Evolutionary conservation across 1,140 invertebrate species (phyloP).

Genomic region (Drosophila gunungcola): DNA sequence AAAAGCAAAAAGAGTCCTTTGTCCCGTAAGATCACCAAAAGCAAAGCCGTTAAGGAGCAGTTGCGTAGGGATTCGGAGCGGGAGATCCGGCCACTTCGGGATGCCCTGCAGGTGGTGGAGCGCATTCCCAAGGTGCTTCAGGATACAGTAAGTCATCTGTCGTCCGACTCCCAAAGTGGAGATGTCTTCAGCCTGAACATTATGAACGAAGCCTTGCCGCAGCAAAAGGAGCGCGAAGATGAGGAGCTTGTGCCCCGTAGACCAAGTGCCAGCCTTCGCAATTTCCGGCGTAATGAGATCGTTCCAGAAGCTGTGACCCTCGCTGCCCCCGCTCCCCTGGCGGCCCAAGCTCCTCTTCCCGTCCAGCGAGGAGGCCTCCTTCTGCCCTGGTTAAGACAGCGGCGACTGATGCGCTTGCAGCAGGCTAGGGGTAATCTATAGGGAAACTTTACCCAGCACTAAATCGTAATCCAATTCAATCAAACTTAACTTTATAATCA

Average conservation of each 20-base stretch:
- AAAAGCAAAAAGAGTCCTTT: constrained; percentile 39
- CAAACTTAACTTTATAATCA: neutral
- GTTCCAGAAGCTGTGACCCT: constrained; percentile 24
- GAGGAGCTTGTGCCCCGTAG: constrained; percentile 22
- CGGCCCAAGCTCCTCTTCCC: constrained; percentile 14
- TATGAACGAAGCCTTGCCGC: constrained; percentile 49
- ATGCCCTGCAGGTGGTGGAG: constrained; percentile 67
- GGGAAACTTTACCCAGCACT: neutral
- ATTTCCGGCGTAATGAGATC: constrained; percentile 21
- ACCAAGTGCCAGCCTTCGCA: neutral
- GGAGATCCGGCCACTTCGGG: constrained; percentile 56
- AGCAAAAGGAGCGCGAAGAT: constrained; percentile 18
- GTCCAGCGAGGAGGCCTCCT: constrained; percentile 28
- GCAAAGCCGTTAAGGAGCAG: constrained; percentile 23
- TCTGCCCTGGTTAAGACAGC: constrained; percentile 65
- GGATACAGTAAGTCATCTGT: constrained; percentile 63
- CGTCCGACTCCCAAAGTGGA: constrained; percentile 41
- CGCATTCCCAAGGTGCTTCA: constrained; percentile 68
- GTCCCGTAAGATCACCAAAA: constrained; percentile 10
- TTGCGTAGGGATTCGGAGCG: constrained; percentile 3
- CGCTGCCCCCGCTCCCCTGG: constrained; percentile 22
- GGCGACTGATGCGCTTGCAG: constrained; percentile 48
- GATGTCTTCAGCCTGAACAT: constrained; percentile 72
- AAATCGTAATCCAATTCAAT: neutral
- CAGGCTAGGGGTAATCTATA: constrained; percentile 14